Evolutionary conservation across 2,797 vertebrate genomes (phyloP), one percentile per base, ranked within the genome.

Genomic region (Cygnus olor): DNA sequence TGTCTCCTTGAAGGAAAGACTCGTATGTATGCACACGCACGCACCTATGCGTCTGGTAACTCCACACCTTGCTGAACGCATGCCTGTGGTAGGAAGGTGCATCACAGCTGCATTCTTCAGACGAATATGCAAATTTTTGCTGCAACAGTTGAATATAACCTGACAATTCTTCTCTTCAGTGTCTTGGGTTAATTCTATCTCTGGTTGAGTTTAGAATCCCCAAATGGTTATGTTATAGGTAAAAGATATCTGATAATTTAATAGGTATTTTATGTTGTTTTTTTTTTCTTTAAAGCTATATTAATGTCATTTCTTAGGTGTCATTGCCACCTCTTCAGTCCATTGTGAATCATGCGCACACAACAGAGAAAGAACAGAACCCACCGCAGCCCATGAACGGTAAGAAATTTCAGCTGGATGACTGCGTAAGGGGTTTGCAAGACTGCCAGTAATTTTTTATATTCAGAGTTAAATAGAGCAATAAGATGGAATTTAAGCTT

Each of bases 401-500:
- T 70, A 78, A 85, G 91, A 63, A 38, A 80, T 91, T 94, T 90
- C 86, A 90, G 70, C 92, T 83, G 82, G 76, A 53, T 69, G 92
- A 34, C 81, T 90, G 70, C 42, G 30, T 65, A 80, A 90, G 91
- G 73, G 89, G 82, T 87, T 94, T 80, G 78, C 83, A 53, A 90
- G 82, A 73, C 58, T 9, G 14, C 65, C 64, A 53, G 94, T 93
- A 86, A 74, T 86, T 85, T 94, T 97, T 97, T 96, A 92, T 61
- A 92, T 88, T 95, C 88, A 42, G 64, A 80, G 92, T 91, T 97
- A 96, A 97, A 97, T 92, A 93, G 94, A 97, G 96, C 94, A 96
- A 80, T 97, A 96, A 98, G 95, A 84, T 95, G 80, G 80, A 97
- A 97, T 95, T 96, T 96, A 93, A 88, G 93, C 91, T 97, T 94